A percentile compares a stretch with the other conserved stretches of the same genome.
Conservation (phyloP, 92 coral and sea anemone species). For the Palythoa caribaeorum region DNA sequence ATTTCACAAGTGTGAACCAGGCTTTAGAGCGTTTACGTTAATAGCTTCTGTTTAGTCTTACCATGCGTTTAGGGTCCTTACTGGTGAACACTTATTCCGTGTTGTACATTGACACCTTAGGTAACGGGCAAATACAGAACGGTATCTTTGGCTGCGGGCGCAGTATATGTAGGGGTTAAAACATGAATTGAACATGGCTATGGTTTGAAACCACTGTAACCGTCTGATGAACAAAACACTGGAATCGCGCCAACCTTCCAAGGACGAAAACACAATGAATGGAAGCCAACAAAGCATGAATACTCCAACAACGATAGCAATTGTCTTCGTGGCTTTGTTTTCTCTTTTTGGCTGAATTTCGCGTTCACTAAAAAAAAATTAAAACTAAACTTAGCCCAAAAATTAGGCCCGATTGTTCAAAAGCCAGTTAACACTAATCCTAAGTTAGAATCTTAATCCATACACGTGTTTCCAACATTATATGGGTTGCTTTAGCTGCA, state of each 20-base stretch:
- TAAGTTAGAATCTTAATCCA: not conserved
- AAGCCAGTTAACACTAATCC: not conserved
- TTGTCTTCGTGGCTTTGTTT: conserved; percentile 61
- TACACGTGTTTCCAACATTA: too few relatives aligned
- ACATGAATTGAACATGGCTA: conserved; percentile 61
- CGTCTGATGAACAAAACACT: conserved; percentile 41
- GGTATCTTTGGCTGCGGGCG: conserved; percentile 48
- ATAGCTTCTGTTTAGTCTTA: too few relatives aligned
- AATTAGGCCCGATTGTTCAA: not conserved
- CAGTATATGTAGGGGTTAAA: conserved; percentile 66
- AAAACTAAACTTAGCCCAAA: not conserved
- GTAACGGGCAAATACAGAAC: conserved; percentile 28
- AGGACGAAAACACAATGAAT: conserved; percentile 13
- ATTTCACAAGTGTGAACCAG: too few relatives aligned
- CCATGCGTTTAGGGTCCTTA: too few relatives aligned
- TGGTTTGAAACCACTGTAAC: conserved; percentile 48
- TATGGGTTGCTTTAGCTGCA: too few relatives aligned
- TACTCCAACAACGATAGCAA: conserved; percentile 61
- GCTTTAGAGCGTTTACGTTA: too few relatives aligned
- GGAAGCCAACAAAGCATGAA: conserved; percentile 61
- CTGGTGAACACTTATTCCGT: not conserved
- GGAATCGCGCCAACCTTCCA: not conserved
- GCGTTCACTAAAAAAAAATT: not conserved
- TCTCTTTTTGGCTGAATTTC: conserved; percentile 15
- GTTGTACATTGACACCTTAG: not conserved